Percentiles rank a stretch among this genome's conserved stretches.
Evolutionary conservation across 1,140 invertebrate genomes (phyloP).

Genomic region (Drosophila kohkoa): DNA sequence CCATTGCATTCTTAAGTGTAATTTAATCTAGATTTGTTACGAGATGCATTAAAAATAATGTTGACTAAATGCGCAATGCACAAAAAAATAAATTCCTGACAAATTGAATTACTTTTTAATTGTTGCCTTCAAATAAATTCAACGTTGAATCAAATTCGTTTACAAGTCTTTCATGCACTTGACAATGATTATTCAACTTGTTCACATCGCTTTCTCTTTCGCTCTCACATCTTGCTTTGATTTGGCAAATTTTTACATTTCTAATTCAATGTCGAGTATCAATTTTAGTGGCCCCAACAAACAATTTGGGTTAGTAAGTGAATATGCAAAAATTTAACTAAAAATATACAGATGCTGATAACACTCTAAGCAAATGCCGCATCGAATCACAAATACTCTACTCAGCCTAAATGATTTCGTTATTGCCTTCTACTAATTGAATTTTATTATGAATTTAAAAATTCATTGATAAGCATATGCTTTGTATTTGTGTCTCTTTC

Average conservation of each 20-base stretch:
- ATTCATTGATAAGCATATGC: not conserved
- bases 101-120: not conserved
- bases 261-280: slow-evolving; percentile 71
- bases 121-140: not conserved
- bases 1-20: not conserved
- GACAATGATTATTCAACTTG: slow-evolving; percentile 8
- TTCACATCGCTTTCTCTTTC: not conserved
- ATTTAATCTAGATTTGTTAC: not conserved
- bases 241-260: slow-evolving; percentile 41
- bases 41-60: not conserved
- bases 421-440: not conserved
- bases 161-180: slow-evolving; percentile 1
- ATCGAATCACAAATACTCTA: not conserved
- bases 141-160: slow-evolving; percentile 11
- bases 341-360: slow-evolving; percentile 19
- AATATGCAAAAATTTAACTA: slow-evolving; percentile 59
- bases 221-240: slow-evolving; percentile 11
- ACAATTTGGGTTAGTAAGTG: slow-evolving; percentile 66
- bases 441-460: not conserved
- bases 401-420: not conserved
- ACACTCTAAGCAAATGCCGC: slow-evolving; percentile 3
- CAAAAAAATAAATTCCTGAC: not conserved
- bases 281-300: slow-evolving; percentile 62
- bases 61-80: not conserved
- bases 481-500: not conserved